Percentiles rank a stretch among this genome's conserved stretches.
Conservation (phyloP, 2,888 invertebrate species). For the Timandra comae region DNA sequence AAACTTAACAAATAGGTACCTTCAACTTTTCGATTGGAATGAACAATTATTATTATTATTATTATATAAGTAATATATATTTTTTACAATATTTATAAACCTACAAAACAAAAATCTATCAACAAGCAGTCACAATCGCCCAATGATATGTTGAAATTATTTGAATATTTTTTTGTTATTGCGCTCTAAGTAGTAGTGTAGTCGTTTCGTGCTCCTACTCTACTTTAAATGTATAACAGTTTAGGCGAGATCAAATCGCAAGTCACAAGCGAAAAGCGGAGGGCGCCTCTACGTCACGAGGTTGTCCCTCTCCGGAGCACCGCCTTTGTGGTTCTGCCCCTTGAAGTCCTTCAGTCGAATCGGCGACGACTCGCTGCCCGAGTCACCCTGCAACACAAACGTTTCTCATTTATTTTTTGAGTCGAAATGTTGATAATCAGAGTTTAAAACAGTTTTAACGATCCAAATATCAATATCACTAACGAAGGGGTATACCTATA, state of each 20-base stretch:
- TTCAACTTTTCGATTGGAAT: slow-evolving; percentile 76
- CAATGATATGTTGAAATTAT: slow-evolving; percentile 78
- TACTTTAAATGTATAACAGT: too few relatives aligned
- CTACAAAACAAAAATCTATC: slow-evolving; percentile 70
- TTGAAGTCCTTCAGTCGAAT: slow-evolving; percentile 72
- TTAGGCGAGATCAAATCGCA: slow-evolving; percentile 21
- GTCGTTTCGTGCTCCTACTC: too few relatives aligned
- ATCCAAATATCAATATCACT: too few relatives aligned
- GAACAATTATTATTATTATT: slow-evolving; percentile 71
- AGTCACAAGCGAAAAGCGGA: slow-evolving; percentile 22
- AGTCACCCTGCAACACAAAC: slow-evolving; percentile 73
- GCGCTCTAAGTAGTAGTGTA: slow-evolving; percentile 53
- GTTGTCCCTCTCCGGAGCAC: slow-evolving; percentile 52
- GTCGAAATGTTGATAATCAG: too few relatives aligned
- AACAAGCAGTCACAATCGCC: slow-evolving; percentile 78
- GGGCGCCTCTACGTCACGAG: slow-evolving; percentile 50
- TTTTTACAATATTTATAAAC: slow-evolving; percentile 70
- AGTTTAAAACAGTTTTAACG: too few relatives aligned
- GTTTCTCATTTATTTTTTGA: too few relatives aligned
- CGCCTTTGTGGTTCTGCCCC: slow-evolving; percentile 61
- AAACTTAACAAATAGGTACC: slow-evolving; percentile 76
- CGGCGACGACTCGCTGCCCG: slow-evolving; percentile 81
- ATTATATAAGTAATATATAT: slow-evolving; percentile 41
- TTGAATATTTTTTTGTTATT: slow-evolving; percentile 54
- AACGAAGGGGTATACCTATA: too few relatives aligned